Conservation (phyloP, 2,113 vertebrate genomes). For the Coturnix japonica region DNA sequence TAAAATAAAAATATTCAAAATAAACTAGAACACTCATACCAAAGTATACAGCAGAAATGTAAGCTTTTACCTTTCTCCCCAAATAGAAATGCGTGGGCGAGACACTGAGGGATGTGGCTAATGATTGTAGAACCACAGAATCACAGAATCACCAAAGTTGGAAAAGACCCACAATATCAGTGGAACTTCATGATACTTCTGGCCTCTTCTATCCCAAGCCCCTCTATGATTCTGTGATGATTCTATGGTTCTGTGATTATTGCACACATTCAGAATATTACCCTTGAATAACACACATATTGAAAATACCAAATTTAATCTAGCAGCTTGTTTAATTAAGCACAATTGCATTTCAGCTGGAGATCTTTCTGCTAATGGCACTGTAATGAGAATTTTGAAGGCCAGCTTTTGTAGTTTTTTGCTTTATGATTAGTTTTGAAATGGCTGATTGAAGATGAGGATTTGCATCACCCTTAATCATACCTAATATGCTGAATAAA, state of each 20-base stretch:
- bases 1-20: not conserved
- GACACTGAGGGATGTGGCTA: not conserved
- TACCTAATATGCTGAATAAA: not conserved
- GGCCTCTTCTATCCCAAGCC: no score
- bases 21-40: not conserved
- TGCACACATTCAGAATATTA: constrained; percentile 19
- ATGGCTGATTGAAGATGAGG: not conserved
- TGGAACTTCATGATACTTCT: no score
- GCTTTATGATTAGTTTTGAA: constrained; percentile 31
- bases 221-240: no score
- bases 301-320: not conserved
- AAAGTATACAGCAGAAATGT: not conserved
- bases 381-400: constrained; percentile 18
- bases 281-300: constrained; percentile 16
- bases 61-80: not conserved
- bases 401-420: constrained; percentile 25
- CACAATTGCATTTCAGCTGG: not conserved
- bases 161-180: no score
- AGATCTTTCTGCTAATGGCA: constrained; percentile 33
- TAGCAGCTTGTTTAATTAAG: constrained; percentile 43
- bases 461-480: constrained; percentile 12
- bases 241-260: not conserved
- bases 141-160: no score
- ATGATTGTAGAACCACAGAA: no score
- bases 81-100: not conserved